A percentile compares a stretch with the other conserved stretches of the same genome.
Conservation (phyloP, 2,888 invertebrate species). For the Nomada ferruginata region DNA sequence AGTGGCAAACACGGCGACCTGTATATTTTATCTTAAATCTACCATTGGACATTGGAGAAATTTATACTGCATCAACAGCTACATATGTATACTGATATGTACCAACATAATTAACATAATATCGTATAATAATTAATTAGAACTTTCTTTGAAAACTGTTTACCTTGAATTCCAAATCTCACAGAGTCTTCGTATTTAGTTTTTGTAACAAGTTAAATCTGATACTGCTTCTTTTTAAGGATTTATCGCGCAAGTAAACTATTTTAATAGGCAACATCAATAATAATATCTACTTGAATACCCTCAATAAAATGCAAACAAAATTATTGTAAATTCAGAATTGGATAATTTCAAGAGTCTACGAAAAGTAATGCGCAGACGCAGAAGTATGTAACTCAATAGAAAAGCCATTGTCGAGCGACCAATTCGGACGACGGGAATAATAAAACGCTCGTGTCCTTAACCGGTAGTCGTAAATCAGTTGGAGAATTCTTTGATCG, state of each 20-base stretch:
- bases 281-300: too few relatives aligned
- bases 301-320: background rate
- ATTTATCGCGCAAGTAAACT: too few relatives aligned
- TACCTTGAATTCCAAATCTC: background rate
- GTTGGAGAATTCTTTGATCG: slow-evolving; percentile 43
- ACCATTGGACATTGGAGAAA: background rate
- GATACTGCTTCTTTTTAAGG: too few relatives aligned
- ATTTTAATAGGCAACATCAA: too few relatives aligned
- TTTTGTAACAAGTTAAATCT: background rate
- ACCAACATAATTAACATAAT: too few relatives aligned
- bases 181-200: background rate
- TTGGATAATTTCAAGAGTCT: too few relatives aligned
- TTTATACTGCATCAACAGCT: too few relatives aligned
- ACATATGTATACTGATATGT: too few relatives aligned
- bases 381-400: background rate
- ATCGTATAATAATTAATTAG: background rate
- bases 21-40: background rate
- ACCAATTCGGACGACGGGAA: background rate
- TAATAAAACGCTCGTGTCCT: slow-evolving; percentile 21
- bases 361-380: background rate
- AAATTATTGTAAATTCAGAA: too few relatives aligned
- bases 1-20: background rate
- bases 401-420: slow-evolving; percentile 14
- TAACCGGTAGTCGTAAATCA: slow-evolving; percentile 54
- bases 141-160: background rate